Evolutionary conservation across 2,113 vertebrate genomes (phyloP), one percentile per base, ranked within the genome.

Genomic region (Chelonoidis abingdonii): DNA sequence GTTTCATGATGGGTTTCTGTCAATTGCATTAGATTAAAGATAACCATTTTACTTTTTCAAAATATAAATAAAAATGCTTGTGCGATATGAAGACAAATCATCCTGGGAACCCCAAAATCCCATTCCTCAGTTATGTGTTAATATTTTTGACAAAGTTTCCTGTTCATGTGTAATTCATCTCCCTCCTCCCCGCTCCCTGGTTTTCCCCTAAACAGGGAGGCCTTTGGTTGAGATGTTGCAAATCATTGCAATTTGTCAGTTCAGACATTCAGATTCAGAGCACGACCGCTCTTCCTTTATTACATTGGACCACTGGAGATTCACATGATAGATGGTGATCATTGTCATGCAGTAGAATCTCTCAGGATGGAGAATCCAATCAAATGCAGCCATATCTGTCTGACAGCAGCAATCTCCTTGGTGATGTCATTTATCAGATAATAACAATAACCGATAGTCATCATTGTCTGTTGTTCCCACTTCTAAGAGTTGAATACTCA

Each of bases 1-100:
- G 44, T 10, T 87, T 87, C 19, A 44, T 21, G n/a, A 41, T 35
- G 13, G 44, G 8, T 80, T 89, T 93, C 24, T 53, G 54, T 84
- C 41, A 88, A 59, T 10, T 41, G n/a, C 12, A 44, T 13, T 78
- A 81, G 16, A 79, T 82, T 14, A 54, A 53, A 24, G 19, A 88
- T 59, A 3, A 35, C 41, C 79, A 1, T 53, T 75, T 88, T 62
- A 47, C 22, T 83, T 49, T 2, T 1, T 3, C 54, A 29, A 35
- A 87, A 87, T 79, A n/a, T 87, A 91, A 80, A 80, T 29, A 11
- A 65, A 17, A 53, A 53, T 35, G 31, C 12, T 80, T 53, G 11
- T 93, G 29, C 57, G 4, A 78, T 56, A 4, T 65, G 78, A 97
- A 96, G 89, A 89, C 44, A 94, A 86, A 93, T 97, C 87, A 90